Evolutionary conservation across 2,888 invertebrate species (phyloP).

Genomic region (Philereme vetulata): DNA sequence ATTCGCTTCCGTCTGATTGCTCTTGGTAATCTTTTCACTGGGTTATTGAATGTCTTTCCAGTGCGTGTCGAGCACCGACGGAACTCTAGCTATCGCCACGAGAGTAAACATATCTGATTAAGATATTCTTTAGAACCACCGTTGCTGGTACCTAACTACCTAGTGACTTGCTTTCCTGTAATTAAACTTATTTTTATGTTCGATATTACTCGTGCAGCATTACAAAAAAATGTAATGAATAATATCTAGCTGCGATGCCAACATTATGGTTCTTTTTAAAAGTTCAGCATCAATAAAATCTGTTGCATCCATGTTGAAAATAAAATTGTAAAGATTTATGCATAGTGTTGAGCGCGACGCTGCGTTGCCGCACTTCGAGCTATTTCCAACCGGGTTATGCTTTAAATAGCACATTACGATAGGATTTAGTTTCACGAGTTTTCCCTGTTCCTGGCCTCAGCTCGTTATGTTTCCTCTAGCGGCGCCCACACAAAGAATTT

Average conservation of each 20-base stretch:
- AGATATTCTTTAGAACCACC: constrained; percentile 60
- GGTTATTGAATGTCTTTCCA: constrained; percentile 83
- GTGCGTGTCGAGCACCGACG: constrained; percentile 72
- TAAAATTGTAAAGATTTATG: constrained; percentile 82
- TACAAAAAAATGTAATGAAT: background rate
- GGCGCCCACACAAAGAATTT: constrained; percentile 71
- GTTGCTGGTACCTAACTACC: background rate
- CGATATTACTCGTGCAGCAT: background rate
- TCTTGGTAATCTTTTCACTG: constrained; percentile 83
- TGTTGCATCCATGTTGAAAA: constrained; percentile 75
- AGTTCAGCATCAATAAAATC: constrained; percentile 48
- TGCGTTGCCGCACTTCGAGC: constrained; percentile 78
- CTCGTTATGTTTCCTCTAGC: constrained; percentile 63
- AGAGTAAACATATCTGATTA: constrained; percentile 60
- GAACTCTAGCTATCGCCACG: constrained; percentile 56
- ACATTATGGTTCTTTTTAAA: constrained; percentile 8
- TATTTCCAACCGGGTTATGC: constrained; percentile 83
- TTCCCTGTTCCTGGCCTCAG: constrained; percentile 75
- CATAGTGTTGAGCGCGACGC: constrained; percentile 74
- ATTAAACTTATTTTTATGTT: constrained; percentile 17
- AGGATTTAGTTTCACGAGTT: constrained; percentile 83
- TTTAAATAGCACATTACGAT: constrained; percentile 83
- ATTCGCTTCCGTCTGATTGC: constrained; percentile 84
- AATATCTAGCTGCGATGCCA: constrained; percentile 10
- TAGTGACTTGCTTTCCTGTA: background rate